Conservation (phyloP, 1,140 invertebrate genomes). For the Hirudo medicinalis region DNA sequence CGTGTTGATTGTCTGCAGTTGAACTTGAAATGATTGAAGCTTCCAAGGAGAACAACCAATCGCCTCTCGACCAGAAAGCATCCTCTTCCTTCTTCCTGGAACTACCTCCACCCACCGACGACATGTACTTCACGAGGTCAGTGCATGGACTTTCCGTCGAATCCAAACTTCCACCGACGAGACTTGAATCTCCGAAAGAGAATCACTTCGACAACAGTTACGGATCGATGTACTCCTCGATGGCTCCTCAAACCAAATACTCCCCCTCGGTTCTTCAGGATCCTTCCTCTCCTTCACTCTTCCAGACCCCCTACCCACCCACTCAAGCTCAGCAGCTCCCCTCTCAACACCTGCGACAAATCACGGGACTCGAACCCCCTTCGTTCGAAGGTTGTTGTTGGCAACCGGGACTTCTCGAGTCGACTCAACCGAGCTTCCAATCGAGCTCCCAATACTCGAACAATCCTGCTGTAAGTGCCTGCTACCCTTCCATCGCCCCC, state of each 20-base stretch:
- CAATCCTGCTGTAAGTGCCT: neutral
- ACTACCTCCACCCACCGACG: neutral
- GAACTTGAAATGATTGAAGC: neutral
- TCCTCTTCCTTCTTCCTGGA: neutral
- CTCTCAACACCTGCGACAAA: neutral
- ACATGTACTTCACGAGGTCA: neutral
- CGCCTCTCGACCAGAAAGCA: neutral
- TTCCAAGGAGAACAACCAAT: neutral
- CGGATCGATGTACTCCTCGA: neutral
- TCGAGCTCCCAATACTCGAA: neutral
- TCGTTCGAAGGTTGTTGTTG: neutral
- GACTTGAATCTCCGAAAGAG: neutral
- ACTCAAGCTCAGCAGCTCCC: neutral
- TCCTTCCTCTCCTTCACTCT: neutral
- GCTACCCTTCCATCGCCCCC: neutral
- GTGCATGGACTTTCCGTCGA: neutral
- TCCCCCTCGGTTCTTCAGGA: neutral
- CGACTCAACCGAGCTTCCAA: neutral
- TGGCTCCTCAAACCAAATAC: neutral
- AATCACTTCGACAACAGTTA: neutral
- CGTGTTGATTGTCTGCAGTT: too few species aligned
- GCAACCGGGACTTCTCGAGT: neutral
- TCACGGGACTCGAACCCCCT: neutral
- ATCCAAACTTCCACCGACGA: neutral
- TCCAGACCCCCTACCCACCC: conserved; percentile 2